Percentiles rank a stretch among this genome's conserved stretches.
phyloP scores from a whole-genome alignment of 2,113 vertebrate genomes.

The Saccopteryx leptura region DNA sequence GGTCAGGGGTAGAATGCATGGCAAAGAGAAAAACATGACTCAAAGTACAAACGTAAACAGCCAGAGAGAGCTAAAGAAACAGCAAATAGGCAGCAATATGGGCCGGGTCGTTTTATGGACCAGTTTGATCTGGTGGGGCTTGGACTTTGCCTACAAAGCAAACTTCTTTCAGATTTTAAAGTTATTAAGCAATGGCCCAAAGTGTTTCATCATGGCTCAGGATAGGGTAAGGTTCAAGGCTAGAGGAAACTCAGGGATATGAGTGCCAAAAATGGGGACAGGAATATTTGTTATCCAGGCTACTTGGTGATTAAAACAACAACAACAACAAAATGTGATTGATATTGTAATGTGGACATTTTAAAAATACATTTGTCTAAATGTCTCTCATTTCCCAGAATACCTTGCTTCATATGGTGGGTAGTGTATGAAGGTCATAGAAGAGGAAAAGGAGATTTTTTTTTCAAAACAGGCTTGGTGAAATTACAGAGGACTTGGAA shows the following conservation, averaged over 20 bases:
- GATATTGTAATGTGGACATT: background rate
- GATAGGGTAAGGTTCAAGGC: background rate
- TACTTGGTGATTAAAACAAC: background rate
- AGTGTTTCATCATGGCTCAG: background rate
- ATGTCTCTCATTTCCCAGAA: background rate
- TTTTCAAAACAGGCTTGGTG: background rate
- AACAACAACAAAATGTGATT: background rate
- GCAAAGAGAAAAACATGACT: background rate
- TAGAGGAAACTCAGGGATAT: background rate
- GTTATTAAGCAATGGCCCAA: background rate
- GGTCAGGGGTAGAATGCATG: background rate
- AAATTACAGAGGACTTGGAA: background rate
- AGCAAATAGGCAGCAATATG: background rate
- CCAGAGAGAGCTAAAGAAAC: background rate
- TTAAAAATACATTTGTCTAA: constrained; percentile 23
- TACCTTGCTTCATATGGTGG: background rate
- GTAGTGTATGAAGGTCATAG: background rate
- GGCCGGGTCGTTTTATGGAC: background rate
- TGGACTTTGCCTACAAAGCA: background rate
- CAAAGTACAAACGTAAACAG: background rate
- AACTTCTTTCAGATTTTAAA: background rate
- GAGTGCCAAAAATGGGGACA: background rate
- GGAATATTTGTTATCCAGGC: background rate
- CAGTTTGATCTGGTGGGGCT: background rate
- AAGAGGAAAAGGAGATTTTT: background rate